phyloP scores from a whole-genome alignment of 2,797 vertebrate genomes.

The Sardinella longiceps region DNA sequence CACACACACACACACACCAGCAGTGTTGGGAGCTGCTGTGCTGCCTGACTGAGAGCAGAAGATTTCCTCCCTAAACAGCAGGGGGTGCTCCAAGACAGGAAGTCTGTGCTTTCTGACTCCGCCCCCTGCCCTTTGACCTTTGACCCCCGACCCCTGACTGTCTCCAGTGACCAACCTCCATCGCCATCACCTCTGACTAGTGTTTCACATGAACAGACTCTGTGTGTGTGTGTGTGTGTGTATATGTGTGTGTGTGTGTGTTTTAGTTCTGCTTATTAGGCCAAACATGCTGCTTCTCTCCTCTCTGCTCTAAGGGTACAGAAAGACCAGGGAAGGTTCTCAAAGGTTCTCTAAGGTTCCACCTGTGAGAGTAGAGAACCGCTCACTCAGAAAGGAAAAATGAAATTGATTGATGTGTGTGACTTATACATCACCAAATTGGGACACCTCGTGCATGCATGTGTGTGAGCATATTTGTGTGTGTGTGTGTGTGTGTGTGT shows the following conservation, averaged over 20 bases:
- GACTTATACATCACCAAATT: not conserved
- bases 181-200: constrained; percentile 59
- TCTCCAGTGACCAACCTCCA: constrained; percentile 72
- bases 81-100: not conserved
- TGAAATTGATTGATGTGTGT: not conserved
- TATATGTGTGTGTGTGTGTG: not conserved
- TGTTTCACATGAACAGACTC: constrained; percentile 42
- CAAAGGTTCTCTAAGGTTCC: not conserved
- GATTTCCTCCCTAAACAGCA: not conserved
- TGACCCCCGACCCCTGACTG: constrained; percentile 50
- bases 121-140: not conserved
- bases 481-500: not conserved
- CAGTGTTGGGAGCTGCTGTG: not conserved
- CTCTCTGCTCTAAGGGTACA: constrained; percentile 69
- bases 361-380: not conserved
- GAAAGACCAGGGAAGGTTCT: not conserved
- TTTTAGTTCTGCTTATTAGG: constrained; percentile 60
- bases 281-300: constrained; percentile 81
- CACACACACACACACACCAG: not conserved
- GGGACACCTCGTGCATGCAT: not conserved
- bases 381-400: not conserved
- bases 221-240: constrained; percentile 56
- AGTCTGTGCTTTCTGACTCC: not conserved
- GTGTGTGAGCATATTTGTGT: not conserved
- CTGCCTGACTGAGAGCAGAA: no score